These are phyloP conservation scores for Frieseomelitta varia DNA, from an alignment of 1,140 invertebrate species.

Conservation along the genomic window DNA sequence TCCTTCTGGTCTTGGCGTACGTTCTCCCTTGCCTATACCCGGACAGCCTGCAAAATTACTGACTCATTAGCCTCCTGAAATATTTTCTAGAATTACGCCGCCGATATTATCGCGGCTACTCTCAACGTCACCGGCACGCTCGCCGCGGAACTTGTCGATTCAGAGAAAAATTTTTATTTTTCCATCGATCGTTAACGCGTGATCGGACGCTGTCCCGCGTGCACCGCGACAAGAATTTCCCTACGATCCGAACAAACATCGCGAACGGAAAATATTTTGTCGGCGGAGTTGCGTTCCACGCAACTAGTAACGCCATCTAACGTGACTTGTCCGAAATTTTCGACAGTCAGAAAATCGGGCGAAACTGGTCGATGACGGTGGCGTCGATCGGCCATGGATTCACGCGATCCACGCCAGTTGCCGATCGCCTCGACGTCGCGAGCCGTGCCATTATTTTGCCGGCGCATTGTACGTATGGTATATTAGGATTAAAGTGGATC, in stretches of 20 bases:
- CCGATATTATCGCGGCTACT: background rate
- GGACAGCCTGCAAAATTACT: constrained; percentile 48
- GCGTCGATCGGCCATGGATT: constrained; percentile 13
- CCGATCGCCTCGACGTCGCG: background rate
- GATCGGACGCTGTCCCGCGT: constrained; percentile 9
- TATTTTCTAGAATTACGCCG: constrained; percentile 63
- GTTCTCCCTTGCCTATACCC: constrained; percentile 67
- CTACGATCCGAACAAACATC: constrained; percentile 64
- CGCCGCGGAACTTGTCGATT: background rate
- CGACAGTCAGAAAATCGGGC: constrained; percentile 8
- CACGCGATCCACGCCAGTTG: too few relatives aligned
- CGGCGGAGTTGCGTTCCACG: constrained; percentile 21
- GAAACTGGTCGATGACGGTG: background rate
- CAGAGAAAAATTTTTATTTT: constrained; percentile 72
- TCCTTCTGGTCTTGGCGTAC: constrained; percentile 75
- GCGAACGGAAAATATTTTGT: constrained; percentile 57
- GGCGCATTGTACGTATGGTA: constrained; percentile 70
- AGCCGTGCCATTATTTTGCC: constrained; percentile 62
- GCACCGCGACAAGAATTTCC: constrained; percentile 58
- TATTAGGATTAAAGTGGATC: constrained; percentile 79
- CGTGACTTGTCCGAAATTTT: constrained; percentile 34
- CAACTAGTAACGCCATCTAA: constrained; percentile 34
- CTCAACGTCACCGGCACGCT: too few relatives aligned
- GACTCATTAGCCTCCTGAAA: constrained; percentile 42
- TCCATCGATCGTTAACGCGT: accelerated